Percentiles rank a stretch among this genome's conserved stretches.
These are phyloP conservation scores for Prunella strophiata DNA, from an alignment of 2,797 vertebrate species.

Conservation along the genomic window DNA sequence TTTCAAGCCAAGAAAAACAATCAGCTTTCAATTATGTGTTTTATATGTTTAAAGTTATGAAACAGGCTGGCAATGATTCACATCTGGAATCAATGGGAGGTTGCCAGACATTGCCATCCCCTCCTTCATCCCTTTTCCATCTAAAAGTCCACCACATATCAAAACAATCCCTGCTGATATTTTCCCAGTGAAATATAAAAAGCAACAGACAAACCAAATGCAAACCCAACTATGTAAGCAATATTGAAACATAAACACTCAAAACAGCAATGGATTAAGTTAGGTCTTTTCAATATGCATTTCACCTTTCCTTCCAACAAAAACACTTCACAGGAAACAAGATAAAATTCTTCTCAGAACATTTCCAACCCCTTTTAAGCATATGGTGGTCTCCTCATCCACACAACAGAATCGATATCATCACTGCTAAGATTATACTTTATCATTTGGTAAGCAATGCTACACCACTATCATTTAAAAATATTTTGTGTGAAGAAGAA, in stretches of 20 bases:
- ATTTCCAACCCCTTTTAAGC: background rate
- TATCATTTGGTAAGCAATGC: background rate
- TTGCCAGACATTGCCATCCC: background rate
- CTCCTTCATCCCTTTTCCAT: background rate
- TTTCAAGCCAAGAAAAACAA: slow-evolving; percentile 3
- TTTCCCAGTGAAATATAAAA: slow-evolving; percentile 18
- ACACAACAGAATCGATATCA: background rate
- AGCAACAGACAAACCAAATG: slow-evolving; percentile 6
- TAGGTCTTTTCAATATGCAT: background rate
- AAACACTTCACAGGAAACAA: background rate
- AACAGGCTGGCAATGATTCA: background rate
- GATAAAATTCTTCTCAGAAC: background rate
- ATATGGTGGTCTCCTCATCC: background rate
- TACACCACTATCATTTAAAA: background rate
- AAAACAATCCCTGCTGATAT: background rate
- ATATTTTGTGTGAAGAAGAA: background rate
- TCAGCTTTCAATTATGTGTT: background rate
- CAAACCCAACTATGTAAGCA: background rate
- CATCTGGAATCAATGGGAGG: background rate
- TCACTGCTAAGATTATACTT: background rate
- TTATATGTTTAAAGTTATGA: background rate
- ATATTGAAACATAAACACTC: background rate
- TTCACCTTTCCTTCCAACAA: background rate
- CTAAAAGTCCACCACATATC: background rate
- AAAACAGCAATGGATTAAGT: background rate